Evolutionary conservation across 1,140 invertebrate species (phyloP).

Genomic region (Proales similis): DNA sequence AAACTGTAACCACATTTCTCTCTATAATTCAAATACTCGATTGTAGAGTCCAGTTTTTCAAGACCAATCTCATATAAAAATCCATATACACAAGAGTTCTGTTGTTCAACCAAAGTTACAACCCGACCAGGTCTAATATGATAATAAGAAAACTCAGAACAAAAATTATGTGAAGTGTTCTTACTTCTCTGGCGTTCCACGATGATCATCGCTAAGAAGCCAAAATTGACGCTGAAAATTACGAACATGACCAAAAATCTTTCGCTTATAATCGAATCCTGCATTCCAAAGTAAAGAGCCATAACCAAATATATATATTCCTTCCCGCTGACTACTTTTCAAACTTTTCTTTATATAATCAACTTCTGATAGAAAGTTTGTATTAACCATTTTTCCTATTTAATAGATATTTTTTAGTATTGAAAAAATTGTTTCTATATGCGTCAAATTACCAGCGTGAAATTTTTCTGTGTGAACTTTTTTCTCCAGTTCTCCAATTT

Average conservation of each 20-base stretch:
- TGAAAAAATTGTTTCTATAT: too few relatives aligned
- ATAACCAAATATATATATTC: constrained; percentile 37
- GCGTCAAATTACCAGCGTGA: too few relatives aligned
- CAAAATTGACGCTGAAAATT: constrained; percentile 30
- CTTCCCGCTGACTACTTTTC: too few relatives aligned
- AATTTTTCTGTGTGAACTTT: too few relatives aligned
- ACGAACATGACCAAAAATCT: constrained; percentile 12
- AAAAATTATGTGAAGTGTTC: not conserved
- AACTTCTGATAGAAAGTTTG: too few relatives aligned
- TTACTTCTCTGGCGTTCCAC: constrained; percentile 31
- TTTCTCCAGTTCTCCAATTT: too few relatives aligned
- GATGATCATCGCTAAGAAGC: constrained; percentile 30
- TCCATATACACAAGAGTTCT: constrained; percentile 23
- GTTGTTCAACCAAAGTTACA: constrained; percentile 15
- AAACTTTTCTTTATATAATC: too few relatives aligned
- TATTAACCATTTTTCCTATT: too few relatives aligned
- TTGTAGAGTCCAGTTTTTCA: constrained; percentile 22
- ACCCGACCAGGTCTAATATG: constrained; percentile 22
- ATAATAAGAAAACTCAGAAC: not conserved
- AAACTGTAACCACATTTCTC: constrained; percentile 34
- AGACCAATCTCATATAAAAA: constrained; percentile 26
- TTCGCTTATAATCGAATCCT: constrained; percentile 26
- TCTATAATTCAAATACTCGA: constrained; percentile 28
- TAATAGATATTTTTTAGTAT: too few relatives aligned
- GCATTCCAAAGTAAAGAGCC: constrained; percentile 33